phyloP scores from a whole-genome alignment of 2,113 vertebrate genomes.

The Muntiacus reevesi region DNA sequence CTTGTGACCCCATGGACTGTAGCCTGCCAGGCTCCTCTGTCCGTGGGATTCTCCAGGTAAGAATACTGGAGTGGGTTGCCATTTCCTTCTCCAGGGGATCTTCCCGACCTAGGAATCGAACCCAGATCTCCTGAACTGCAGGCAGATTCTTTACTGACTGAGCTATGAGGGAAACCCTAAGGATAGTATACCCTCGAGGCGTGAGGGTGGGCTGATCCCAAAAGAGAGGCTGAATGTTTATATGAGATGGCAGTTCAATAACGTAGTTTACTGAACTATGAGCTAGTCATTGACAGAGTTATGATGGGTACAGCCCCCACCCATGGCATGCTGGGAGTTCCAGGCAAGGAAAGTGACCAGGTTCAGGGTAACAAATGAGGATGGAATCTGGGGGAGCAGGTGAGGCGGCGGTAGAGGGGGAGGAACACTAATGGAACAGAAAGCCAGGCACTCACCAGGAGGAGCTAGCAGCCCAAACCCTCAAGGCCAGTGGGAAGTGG shows the following conservation, averaged over 20 bases:
- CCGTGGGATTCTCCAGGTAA: background rate
- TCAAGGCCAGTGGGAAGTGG: background rate
- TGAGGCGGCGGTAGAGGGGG: background rate
- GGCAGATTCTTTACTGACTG: background rate
- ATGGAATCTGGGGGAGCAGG: background rate
- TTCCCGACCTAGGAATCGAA: accelerated
- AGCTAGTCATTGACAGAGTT: background rate
- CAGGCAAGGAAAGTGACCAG: background rate
- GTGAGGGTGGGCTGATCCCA: background rate
- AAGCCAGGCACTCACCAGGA: background rate
- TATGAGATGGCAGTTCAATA: background rate
- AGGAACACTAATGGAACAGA: background rate
- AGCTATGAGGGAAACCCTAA: background rate
- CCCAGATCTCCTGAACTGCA: background rate
- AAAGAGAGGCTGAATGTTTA: background rate
- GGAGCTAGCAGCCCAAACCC: background rate
- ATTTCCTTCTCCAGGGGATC: background rate
- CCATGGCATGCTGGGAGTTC: background rate
- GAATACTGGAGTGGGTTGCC: background rate
- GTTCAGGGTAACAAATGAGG: background rate
- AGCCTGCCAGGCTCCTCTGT: background rate
- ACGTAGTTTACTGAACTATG: background rate
- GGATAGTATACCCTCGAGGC: background rate
- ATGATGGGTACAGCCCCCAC: background rate
- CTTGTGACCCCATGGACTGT: background rate